Evolutionary conservation across 2,888 invertebrate genomes (phyloP).

Genomic region (Pachycephus smyrnensis): DNA sequence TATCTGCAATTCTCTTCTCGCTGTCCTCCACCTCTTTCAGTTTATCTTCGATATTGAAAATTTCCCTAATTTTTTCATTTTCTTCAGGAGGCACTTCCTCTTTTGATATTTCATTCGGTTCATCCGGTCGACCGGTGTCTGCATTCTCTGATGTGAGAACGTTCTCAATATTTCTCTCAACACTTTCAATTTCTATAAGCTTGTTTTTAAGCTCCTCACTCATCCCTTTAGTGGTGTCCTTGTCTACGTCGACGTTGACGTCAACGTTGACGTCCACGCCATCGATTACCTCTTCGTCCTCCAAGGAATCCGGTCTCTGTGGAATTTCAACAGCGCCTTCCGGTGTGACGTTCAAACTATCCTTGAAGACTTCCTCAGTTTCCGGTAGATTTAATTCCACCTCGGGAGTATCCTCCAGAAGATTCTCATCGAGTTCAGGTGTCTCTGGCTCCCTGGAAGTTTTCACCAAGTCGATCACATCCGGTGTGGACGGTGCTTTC

Average conservation of each 20-base stretch:
- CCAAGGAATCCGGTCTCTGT: conserved; percentile 48
- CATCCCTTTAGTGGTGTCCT: background rate
- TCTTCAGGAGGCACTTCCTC: background rate
- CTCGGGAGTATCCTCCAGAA: conserved; percentile 5
- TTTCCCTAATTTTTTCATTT: conserved; percentile 22
- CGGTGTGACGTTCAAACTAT: conserved; percentile 65
- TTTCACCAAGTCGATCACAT: conserved; percentile 5
- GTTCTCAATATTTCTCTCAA: conserved; percentile 42
- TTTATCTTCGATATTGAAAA: conserved; percentile 28
- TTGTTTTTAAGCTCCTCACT: conserved; percentile 32
- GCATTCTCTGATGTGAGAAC: conserved; percentile 24
- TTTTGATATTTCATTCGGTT: background rate
- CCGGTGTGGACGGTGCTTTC: conserved; percentile 9
- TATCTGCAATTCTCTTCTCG: conserved; percentile 19
- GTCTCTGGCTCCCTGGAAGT: conserved; percentile 10
- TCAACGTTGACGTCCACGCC: conserved; percentile 5
- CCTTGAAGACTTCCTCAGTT: conserved; percentile 64
- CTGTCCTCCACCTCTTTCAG: conserved; percentile 29
- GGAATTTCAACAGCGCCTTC: conserved; percentile 35
- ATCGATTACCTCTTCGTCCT: conserved; percentile 19
- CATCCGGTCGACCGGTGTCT: background rate
- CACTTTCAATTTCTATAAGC: conserved; percentile 43
- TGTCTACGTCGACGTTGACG: background rate
- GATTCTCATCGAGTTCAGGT: conserved; percentile 18
- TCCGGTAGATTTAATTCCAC: conserved; percentile 20